Evolutionary conservation across 2,797 vertebrate species (phyloP).

Genomic region (Lutra lutra): DNA sequence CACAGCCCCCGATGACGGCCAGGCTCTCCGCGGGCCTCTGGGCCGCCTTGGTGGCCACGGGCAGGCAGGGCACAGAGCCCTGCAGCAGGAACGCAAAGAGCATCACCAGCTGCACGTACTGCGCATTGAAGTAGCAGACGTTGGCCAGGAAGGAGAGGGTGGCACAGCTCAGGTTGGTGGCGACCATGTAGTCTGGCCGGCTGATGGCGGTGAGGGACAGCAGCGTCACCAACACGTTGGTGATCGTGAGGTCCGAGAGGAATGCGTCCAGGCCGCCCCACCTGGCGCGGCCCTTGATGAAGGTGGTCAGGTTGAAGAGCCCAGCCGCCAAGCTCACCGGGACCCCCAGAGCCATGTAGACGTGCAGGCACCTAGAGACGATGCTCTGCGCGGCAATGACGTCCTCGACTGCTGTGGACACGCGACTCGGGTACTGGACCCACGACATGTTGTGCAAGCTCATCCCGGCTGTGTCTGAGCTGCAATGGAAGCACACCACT

Average conservation of each 20-base stretch:
- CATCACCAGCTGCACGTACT: constrained; percentile 83
- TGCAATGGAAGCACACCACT: neutral
- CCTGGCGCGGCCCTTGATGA: constrained; percentile 77
- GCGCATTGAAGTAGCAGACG: constrained; percentile 83
- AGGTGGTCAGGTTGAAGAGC: constrained; percentile 85
- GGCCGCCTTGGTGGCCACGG: constrained; percentile 60
- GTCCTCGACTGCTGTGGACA: constrained; percentile 37
- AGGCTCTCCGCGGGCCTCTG: constrained; percentile 73
- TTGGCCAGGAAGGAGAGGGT: constrained; percentile 89
- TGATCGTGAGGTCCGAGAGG: constrained; percentile 86
- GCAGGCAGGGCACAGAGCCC: constrained; percentile 13
- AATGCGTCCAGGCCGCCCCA: constrained; percentile 84
- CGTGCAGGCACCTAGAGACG: constrained; percentile 86
- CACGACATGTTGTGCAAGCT: constrained; percentile 79
- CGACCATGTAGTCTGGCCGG: constrained; percentile 84
- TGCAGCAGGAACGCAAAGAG: constrained; percentile 82
- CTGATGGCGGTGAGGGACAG: constrained; percentile 87
- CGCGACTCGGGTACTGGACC: constrained; percentile 82
- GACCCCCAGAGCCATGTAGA: constrained; percentile 85
- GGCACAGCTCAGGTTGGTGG: constrained; percentile 84
- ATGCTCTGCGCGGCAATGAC: constrained; percentile 84
- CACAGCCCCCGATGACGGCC: constrained; percentile 71
- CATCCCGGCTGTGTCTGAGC: constrained; percentile 52
- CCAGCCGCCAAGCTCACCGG: constrained; percentile 84
- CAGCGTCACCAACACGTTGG: constrained; percentile 87